Base-by-base conservation (phyloP, 2,888 invertebrate genomes). In the Halictus ligatus region DNA sequence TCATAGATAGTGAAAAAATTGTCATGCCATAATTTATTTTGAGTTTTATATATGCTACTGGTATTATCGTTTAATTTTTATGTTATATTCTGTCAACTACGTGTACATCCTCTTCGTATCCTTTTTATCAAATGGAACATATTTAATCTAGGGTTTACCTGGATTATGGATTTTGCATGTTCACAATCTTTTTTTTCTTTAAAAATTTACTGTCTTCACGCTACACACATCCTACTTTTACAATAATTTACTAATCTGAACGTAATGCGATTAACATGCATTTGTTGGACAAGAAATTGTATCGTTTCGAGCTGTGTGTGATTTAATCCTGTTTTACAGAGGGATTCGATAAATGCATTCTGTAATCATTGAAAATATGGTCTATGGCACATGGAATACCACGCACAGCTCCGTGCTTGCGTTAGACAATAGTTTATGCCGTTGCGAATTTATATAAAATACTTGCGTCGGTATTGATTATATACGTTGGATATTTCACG, bases 181-280 rank as follows among this genome's bases (percentile, higher is more conserved):
- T 15, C 10, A 48, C 25, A 21, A 75, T 10, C 21, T 75, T 21
- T 18, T 18, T 29, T 35, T 35, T 10, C 21, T 75, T 50, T 71
- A 21, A 48, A 75, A 58, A 60, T 13, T 50, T 58, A 35, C 43
- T 40, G 21, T 48, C 15, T 5, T 4, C 15, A 29, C 64, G 48
- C 40, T 5, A 6, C 25, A 25, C n/a, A 8, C 29, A 75, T 54
- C 15, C 50, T 78, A 43, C 40, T 79, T 46, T 81, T 29, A n/a
- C 60, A 79, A 81, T 46, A 78, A 72, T 48, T 79, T 79, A 64
- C 40, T n/a, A 79, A 79, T 40, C 73, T 67, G 54, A 69, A 40
- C 48, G 72, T 64, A 77, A 81, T 40, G n/a, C 48, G 72, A 76
- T 77, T 81, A 77, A 74, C 54, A 67, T 50, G 18, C 54, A 43